Percentiles rank a stretch among this genome's conserved stretches.
Evolutionary conservation across 92 coral and sea anemone genomes (phyloP).

Genomic region (Epizoanthus ramosus): DNA sequence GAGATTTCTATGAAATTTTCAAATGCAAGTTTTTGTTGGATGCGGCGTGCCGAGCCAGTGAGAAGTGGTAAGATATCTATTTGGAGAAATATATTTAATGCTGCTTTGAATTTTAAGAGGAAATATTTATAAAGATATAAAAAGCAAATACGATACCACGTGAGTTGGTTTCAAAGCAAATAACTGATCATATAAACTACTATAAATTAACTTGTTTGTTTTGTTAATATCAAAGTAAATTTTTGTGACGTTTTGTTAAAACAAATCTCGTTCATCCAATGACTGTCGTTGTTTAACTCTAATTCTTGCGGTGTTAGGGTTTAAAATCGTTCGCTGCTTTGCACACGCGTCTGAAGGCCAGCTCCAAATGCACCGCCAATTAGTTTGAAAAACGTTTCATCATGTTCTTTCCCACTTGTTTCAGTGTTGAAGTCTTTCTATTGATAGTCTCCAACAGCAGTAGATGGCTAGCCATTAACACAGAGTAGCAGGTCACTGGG

Average conservation of each 20-base stretch:
- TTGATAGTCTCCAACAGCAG: neutral
- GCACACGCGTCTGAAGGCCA: constrained; percentile 6
- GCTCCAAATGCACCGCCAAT: neutral
- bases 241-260: constrained; percentile 4
- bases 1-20: neutral
- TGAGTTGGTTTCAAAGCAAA: constrained; percentile 16
- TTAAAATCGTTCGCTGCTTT: neutral
- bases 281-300: neutral
- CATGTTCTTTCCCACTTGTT: neutral
- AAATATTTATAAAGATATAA: neutral
- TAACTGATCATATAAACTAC: neutral
- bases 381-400: neutral
- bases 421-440: neutral
- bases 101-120: too few species aligned
- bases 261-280: constrained; percentile 1
- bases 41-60: too few species aligned
- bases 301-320: neutral
- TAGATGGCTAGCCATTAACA: neutral
- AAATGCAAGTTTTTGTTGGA: neutral
- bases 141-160: neutral
- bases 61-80: too few species aligned
- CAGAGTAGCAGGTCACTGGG: constrained; percentile 15
- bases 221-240: neutral
- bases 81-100: too few species aligned
- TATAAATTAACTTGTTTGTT: neutral